Percentiles rank a stretch among this genome's conserved stretches.
Conservation (phyloP, 2,113 vertebrate genomes). For the Heterocephalus glaber region DNA sequence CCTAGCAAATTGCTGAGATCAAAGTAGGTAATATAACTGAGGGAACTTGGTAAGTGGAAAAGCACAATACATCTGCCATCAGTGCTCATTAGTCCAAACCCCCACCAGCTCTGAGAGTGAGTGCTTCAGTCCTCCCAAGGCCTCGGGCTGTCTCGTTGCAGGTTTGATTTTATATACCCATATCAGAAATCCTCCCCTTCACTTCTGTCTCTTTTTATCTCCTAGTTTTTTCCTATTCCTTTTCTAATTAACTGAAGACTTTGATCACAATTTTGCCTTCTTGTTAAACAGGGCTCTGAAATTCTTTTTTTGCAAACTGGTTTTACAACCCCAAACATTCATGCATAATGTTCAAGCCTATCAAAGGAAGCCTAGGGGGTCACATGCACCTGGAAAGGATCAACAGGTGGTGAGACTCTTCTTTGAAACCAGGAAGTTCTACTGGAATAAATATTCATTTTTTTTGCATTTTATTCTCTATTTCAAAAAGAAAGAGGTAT, state of each 20-base stretch:
- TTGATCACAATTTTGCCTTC: conserved; percentile 62
- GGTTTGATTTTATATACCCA: neutral
- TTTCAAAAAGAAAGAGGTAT: neutral
- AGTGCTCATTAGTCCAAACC: neutral
- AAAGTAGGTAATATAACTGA: neutral
- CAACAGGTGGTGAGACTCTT: neutral
- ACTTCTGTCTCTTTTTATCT: neutral
- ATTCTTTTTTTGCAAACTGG: conserved; percentile 48
- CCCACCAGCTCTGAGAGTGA: neutral
- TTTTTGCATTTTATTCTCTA: neutral
- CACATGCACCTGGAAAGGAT: neutral
- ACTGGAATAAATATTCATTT: neutral
- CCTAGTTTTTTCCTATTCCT: neutral
- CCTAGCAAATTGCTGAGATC: neutral
- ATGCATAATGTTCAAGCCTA: neutral
- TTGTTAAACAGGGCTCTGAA: conserved; percentile 61
- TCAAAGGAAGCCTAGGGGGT: neutral
- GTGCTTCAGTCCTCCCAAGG: rapidly evolving
- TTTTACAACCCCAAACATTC: conserved; percentile 30
- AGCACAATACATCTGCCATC: neutral
- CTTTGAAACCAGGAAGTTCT: neutral
- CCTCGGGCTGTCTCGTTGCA: neutral
- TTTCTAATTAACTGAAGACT: conserved; percentile 53
- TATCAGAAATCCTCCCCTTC: neutral
- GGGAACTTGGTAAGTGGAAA: conserved; percentile 13